Evolutionary conservation across 1,140 invertebrate genomes (phyloP).

Genomic region (Caenorhabditis remanei): DNA sequence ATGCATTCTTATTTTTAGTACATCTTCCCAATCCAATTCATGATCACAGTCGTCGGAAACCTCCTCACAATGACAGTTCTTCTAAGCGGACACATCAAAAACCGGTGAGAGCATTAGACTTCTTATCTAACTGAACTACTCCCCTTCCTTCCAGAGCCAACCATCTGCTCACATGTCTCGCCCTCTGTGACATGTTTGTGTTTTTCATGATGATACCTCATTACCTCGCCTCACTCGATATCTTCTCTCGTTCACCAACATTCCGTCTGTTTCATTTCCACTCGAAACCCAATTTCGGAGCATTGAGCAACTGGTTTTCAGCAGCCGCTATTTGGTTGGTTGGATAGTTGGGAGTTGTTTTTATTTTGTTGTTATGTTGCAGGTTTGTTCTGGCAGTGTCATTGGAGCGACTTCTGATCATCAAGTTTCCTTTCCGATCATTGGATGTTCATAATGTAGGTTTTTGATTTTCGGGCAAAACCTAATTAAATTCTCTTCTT

Average conservation of each 20-base stretch:
- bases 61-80: constrained; percentile 61
- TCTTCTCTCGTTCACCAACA: neutral
- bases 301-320: constrained; percentile 63
- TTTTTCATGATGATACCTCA: constrained; percentile 63
- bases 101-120: constrained; percentile 43
- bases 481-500: neutral
- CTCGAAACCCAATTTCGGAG: constrained; percentile 59
- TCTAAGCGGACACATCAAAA: constrained; percentile 58
- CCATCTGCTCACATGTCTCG: constrained; percentile 57
- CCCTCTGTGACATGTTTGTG: constrained; percentile 59
- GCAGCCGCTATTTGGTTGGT: constrained; percentile 57
- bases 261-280: constrained; percentile 61
- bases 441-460: constrained; percentile 59
- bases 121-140: neutral
- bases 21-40: constrained; percentile 65
- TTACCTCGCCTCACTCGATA: constrained; percentile 55
- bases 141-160: constrained; percentile 53
- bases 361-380: constrained; percentile 15
- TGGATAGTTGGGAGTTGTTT: neutral
- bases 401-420: constrained; percentile 62
- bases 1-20: neutral
- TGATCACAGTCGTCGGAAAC: constrained; percentile 62
- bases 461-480: neutral
- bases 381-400: constrained; percentile 64
- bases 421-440: constrained; percentile 64